These are phyloP conservation scores for Melanargia galathea DNA, from an alignment of 2,888 invertebrate genomes.

Conservation along the genomic window DNA sequence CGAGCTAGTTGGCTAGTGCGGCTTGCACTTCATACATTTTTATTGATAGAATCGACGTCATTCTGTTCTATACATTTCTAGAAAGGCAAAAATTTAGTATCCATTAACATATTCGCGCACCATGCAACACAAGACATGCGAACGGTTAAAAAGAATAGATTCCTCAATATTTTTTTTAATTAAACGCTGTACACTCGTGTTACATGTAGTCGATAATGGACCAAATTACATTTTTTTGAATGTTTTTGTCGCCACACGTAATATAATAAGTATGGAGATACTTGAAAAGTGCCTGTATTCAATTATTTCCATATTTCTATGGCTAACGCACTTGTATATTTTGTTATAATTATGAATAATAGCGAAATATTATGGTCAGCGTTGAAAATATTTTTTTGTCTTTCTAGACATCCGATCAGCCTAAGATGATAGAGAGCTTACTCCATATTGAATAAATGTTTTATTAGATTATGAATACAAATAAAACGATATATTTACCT, in stretches of 20 bases:
- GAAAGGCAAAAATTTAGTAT: slow-evolving; percentile 61
- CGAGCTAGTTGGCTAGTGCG: slow-evolving; percentile 58
- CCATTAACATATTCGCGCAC: slow-evolving; percentile 40
- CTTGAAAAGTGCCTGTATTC: slow-evolving; percentile 53
- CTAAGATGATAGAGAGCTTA: slow-evolving; percentile 81
- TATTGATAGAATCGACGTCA: slow-evolving; percentile 61
- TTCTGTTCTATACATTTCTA: slow-evolving; percentile 54
- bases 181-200: slow-evolving; percentile 1
- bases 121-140: slow-evolving; percentile 4
- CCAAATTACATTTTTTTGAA: slow-evolving; percentile 11
- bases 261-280: slow-evolving; percentile 22
- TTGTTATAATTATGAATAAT: background rate
- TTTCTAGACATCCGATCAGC: slow-evolving; percentile 70
- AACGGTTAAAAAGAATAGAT: slow-evolving; percentile 43
- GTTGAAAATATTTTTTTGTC: slow-evolving; percentile 49
- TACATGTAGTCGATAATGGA: slow-evolving; percentile 5
- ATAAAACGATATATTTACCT: slow-evolving; percentile 75
- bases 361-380: background rate
- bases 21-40: slow-evolving; percentile 53
- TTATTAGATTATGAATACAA: slow-evolving; percentile 76
- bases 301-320: slow-evolving; percentile 45
- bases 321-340: background rate
- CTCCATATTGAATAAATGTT: slow-evolving; percentile 74
- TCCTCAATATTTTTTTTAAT: slow-evolving; percentile 51
- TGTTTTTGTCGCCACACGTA: background rate